phyloP scores from a whole-genome alignment of 2,888 invertebrate species.

The Ariolimax columbianus region DNA sequence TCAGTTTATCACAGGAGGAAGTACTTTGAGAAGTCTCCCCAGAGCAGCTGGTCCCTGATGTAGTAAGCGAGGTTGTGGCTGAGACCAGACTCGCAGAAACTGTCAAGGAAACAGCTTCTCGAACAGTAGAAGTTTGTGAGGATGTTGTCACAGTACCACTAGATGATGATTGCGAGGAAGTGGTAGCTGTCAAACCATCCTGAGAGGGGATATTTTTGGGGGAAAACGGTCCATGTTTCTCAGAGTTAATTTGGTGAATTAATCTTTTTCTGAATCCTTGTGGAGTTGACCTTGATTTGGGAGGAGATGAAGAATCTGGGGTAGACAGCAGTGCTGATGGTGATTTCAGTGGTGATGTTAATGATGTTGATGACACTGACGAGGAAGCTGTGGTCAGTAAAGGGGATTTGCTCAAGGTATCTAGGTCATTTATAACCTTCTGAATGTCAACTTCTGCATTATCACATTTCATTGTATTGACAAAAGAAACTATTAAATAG shows the following conservation, averaged over 20 bases:
- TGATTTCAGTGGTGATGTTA: slow-evolving; percentile 37
- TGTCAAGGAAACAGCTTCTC: neutral
- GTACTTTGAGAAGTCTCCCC: neutral
- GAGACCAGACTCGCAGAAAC: neutral
- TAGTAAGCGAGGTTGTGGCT: neutral
- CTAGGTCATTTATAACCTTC: slow-evolving; percentile 44
- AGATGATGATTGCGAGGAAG: neutral
- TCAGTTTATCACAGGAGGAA: neutral
- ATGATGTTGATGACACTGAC: slow-evolving; percentile 41
- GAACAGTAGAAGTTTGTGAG: neutral
- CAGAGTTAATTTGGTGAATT: slow-evolving; percentile 52
- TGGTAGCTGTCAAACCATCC: neutral
- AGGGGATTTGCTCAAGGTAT: slow-evolving; percentile 38
- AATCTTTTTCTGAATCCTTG: slow-evolving; percentile 54
- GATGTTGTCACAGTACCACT: neutral
- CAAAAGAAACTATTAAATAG: slow-evolving; percentile 41
- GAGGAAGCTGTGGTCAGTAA: slow-evolving; percentile 26
- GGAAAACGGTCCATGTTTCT: slow-evolving; percentile 22
- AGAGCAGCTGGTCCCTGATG: neutral
- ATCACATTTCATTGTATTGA: slow-evolving; percentile 38
- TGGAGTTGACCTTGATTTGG: slow-evolving; percentile 44
- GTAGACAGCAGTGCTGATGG: slow-evolving; percentile 20
- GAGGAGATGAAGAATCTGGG: slow-evolving; percentile 26
- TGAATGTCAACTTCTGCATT: slow-evolving; percentile 34
- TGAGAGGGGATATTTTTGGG: neutral